Base-by-base conservation (phyloP, 2,888 invertebrate species). In the Trachelus troglodyta region DNA sequence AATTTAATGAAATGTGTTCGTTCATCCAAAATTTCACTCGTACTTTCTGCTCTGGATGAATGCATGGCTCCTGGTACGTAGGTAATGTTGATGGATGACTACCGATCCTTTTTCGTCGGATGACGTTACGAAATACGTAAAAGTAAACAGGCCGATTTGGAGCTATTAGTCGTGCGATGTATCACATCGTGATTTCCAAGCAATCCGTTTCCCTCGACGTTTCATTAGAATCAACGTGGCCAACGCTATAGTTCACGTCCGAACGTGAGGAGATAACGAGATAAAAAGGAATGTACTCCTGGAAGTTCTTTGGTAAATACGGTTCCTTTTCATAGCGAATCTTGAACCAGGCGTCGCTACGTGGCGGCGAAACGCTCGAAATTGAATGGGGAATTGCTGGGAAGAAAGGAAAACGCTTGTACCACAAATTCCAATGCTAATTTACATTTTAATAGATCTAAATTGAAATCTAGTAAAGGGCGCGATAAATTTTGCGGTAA, bases 391-490 rank as follows among this genome's bases (percentile, higher is more conserved):
- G 15, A 74, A 34, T 12, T 11, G 35, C 35, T 6, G n/a, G n/a
- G 75, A 83, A 81, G 81, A 84, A 85, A 80, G 68, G 75, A 69
- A 77, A 56, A 15, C 76, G 31, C 69, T n/a, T 69, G 75, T 73
- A 76, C 68, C 80, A 83, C 86, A 85, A 87, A 85, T 86, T 85
- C 79, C 81, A 78, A 69, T 75, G 80, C 81, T 84, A 81, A 87
- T 87, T 87, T 87, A 83, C 87, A 87, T 87, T 87, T 87, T 87
- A 87, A 87, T 87, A 85, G 87, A 87, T 87, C 87, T 87, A 86
- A 87, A 87, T 87, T 87, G 86, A 87, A 87, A 87, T 87, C 87
- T 87, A 82, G 81, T 79, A 37, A 33, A 73, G 75, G 77, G 80
- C 75, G 80, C 81, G 84, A 86, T 86, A 82, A 85, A 86, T 86